These are phyloP conservation scores for Hucho hucho DNA, from an alignment of 2,113 vertebrate species.

Conservation along the genomic window DNA sequence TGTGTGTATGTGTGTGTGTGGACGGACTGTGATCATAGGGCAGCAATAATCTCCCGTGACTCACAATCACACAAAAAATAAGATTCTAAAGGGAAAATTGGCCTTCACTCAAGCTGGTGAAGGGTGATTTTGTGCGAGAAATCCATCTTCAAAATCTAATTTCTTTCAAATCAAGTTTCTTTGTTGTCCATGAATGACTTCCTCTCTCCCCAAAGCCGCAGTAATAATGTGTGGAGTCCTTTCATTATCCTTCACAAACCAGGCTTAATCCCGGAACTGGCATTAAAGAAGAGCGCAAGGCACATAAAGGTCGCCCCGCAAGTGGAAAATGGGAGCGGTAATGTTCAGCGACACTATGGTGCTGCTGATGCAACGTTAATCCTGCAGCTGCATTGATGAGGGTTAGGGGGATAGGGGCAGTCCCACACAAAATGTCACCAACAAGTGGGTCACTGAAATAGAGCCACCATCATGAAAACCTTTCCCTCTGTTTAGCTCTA, in stretches of 20 bases:
- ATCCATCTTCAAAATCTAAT: conserved; percentile 37
- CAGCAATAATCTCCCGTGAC: not conserved
- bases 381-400: conserved; percentile 20
- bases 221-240: conserved; percentile 26
- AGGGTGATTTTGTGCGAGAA: conserved; percentile 4
- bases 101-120: not conserved
- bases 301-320: not conserved
- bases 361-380: conserved; percentile 14
- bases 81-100: not conserved
- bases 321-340: conserved; percentile 4
- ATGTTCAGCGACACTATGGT: not conserved
- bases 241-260: conserved; percentile 29
- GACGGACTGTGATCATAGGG: not conserved
- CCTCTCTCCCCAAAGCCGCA: conserved; percentile 11
- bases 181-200: conserved; percentile 45
- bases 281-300: too few species aligned
- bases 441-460: conserved; percentile 26
- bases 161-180: conserved; percentile 35
- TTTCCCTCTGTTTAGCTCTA: not conserved
- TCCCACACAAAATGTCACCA: conserved; percentile 39
- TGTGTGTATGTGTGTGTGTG: not conserved
- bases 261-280: conserved; percentile 20
- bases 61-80: conserved; percentile 1
- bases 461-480: conserved; percentile 30
- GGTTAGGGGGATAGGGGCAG: not conserved